Conservation (phyloP, 2,113 vertebrate genomes). For the Labrus mixtus region DNA sequence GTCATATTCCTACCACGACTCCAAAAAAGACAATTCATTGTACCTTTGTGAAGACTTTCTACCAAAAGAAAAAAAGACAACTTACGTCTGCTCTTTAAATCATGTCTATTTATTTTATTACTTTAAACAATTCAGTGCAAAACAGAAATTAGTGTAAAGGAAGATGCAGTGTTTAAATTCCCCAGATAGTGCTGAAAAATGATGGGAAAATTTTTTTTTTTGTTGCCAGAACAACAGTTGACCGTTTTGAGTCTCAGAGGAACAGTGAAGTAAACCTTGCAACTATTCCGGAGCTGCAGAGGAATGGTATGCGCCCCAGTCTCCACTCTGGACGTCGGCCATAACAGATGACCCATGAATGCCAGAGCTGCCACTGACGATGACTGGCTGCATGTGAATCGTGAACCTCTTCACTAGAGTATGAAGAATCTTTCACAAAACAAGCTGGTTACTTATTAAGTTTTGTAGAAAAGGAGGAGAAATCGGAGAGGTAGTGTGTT, state of each 20-base stretch:
- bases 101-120: slow-evolving; percentile 20
- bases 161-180: neutral
- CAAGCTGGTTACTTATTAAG: neutral
- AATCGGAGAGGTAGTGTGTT: slow-evolving; percentile 24
- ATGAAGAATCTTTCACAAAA: slow-evolving; percentile 10
- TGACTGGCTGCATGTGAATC: slow-evolving; percentile 1
- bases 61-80: too few species aligned
- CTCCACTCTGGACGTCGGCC: slow-evolving; percentile 8
- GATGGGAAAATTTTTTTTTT: neutral
- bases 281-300: slow-evolving; percentile 39
- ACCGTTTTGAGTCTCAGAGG: neutral
- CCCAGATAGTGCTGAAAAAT: neutral
- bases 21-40: neutral
- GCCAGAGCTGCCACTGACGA: slow-evolving; percentile 20
- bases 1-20: slow-evolving; percentile 18
- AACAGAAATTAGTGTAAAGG: neutral
- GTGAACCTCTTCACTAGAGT: neutral
- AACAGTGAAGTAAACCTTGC: slow-evolving; percentile 2
- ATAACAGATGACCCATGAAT: slow-evolving; percentile 20
- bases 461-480: slow-evolving; percentile 1
- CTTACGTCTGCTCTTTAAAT: neutral
- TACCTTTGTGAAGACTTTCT: neutral
- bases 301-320: slow-evolving; percentile 22
- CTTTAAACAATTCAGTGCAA: slow-evolving; percentile 35
- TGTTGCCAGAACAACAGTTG: slow-evolving; percentile 1